These are phyloP conservation scores for Nymphalis io DNA, from an alignment of 1,140 invertebrate species.

Conservation along the genomic window DNA sequence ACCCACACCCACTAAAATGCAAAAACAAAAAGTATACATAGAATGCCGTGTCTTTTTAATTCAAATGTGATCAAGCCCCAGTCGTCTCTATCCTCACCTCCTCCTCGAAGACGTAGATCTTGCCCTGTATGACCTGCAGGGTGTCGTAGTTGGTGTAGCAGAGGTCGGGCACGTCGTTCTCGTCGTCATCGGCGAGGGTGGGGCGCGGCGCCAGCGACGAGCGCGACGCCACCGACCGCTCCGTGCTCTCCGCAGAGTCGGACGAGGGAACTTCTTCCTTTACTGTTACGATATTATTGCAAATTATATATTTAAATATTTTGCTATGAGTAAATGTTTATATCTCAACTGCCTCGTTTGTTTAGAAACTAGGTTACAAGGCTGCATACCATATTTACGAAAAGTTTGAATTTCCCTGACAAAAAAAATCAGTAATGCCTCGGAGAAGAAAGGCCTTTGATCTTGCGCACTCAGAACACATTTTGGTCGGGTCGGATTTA, in stretches of 20 bases:
- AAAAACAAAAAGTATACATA: background rate
- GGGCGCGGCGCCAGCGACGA: constrained; percentile 55
- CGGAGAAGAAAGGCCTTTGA: too few species aligned
- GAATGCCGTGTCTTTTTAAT: background rate
- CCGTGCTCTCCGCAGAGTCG: constrained; percentile 39
- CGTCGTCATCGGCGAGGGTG: constrained; percentile 54
- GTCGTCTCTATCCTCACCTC: constrained; percentile 72
- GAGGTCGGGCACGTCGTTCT: constrained; percentile 67
- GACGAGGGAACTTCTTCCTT: constrained; percentile 34
- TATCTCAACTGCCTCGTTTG: too few species aligned
- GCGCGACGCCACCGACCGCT: constrained; percentile 36
- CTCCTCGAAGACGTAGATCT: constrained; percentile 89
- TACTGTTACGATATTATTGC: constrained; percentile 25
- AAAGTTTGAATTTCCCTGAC: too few species aligned
- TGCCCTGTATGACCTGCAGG: constrained; percentile 83
- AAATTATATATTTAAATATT: too few species aligned
- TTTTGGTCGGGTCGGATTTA: too few species aligned
- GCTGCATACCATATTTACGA: too few species aligned
- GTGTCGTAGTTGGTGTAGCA: constrained; percentile 87
- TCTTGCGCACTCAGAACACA: too few species aligned
- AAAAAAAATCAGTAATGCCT: too few species aligned
- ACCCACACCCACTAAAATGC: constrained; percentile 83
- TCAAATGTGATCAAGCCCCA: too few species aligned
- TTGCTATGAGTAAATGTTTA: too few species aligned
- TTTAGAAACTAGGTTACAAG: too few species aligned